These are phyloP conservation scores for Ochropacha duplaris DNA, from an alignment of 2,888 invertebrate genomes.

Conservation along the genomic window DNA sequence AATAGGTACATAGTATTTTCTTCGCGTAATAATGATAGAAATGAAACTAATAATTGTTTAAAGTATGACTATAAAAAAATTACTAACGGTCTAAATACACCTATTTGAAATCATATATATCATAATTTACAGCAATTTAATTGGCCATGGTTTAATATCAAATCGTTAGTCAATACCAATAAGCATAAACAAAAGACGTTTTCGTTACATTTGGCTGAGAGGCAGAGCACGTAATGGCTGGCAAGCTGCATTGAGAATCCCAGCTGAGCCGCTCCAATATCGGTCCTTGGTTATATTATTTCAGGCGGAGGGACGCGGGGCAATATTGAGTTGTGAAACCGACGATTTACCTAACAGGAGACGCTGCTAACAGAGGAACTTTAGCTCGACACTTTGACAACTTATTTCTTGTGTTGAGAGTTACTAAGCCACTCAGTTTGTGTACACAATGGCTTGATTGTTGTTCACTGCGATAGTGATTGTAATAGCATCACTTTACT, in stretches of 20 bases:
- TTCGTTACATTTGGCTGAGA: constrained; percentile 63
- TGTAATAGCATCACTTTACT: constrained; percentile 28
- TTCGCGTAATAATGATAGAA: too few species aligned
- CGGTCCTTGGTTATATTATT: constrained; percentile 74
- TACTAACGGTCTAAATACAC: too few species aligned
- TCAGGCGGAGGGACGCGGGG: constrained; percentile 61
- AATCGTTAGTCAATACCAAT: constrained; percentile 46
- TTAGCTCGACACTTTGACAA: constrained; percentile 79
- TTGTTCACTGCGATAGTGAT: constrained; percentile 48
- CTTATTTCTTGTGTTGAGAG: constrained; percentile 79
- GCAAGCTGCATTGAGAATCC: constrained; percentile 64
- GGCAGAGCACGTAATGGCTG: constrained; percentile 55
- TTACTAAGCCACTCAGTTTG: constrained; percentile 72
- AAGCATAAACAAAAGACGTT: constrained; percentile 70
- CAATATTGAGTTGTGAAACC: constrained; percentile 80
- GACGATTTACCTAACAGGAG: constrained; percentile 78
- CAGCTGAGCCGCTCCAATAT: constrained; percentile 69
- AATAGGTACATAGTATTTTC: too few species aligned
- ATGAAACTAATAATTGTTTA: too few species aligned
- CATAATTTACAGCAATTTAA: constrained; percentile 31
- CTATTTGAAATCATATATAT: too few species aligned
- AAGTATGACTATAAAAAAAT: too few species aligned
- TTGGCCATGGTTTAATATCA: constrained; percentile 35
- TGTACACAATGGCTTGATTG: constrained; percentile 67
- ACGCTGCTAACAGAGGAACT: constrained; percentile 75